phyloP scores from a whole-genome alignment of 2,888 invertebrate species.

The Drosophila yooni region DNA sequence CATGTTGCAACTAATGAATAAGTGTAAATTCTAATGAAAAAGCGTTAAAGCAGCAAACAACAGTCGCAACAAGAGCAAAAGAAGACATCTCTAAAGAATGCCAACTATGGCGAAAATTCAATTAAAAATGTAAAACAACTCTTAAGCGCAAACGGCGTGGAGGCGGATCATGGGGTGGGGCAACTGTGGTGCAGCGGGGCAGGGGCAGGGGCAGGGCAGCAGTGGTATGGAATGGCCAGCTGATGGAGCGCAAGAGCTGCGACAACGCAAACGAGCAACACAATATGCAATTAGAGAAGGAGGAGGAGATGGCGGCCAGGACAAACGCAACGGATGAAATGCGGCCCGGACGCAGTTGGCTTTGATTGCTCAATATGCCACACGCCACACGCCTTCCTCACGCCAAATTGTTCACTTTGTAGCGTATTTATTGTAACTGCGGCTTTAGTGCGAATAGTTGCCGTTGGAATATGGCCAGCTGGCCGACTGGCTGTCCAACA shows the following conservation, averaged over 20 bases:
- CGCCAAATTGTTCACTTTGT: not conserved
- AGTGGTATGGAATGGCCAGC: constrained; percentile 35
- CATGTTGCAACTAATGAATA: constrained; percentile 78
- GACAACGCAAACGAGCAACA: constrained; percentile 75
- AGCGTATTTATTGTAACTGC: constrained; percentile 66
- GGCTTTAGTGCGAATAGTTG: constrained; percentile 73
- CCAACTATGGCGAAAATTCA: constrained; percentile 79
- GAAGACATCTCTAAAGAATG: constrained; percentile 57
- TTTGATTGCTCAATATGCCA: constrained; percentile 76
- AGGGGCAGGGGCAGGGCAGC: not conserved
- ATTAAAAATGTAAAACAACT: constrained; percentile 81
- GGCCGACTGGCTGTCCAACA: constrained; percentile 20
- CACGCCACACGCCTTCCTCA: constrained; percentile 1
- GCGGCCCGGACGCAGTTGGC: constrained; percentile 68
- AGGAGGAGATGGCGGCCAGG: constrained; percentile 17
- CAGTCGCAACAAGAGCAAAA: constrained; percentile 29
- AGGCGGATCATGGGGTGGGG: constrained; percentile 3
- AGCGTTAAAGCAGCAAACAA: constrained; percentile 61
- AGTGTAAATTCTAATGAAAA: constrained; percentile 79
- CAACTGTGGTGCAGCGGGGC: too few species aligned
- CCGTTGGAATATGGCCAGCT: constrained; percentile 36
- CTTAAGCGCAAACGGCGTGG: constrained; percentile 58
- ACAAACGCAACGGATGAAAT: constrained; percentile 17
- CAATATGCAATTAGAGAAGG: constrained; percentile 73
- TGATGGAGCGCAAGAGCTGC: constrained; percentile 63